Conservation (phyloP, 2,113 vertebrate species). For the Arizona elegans region DNA sequence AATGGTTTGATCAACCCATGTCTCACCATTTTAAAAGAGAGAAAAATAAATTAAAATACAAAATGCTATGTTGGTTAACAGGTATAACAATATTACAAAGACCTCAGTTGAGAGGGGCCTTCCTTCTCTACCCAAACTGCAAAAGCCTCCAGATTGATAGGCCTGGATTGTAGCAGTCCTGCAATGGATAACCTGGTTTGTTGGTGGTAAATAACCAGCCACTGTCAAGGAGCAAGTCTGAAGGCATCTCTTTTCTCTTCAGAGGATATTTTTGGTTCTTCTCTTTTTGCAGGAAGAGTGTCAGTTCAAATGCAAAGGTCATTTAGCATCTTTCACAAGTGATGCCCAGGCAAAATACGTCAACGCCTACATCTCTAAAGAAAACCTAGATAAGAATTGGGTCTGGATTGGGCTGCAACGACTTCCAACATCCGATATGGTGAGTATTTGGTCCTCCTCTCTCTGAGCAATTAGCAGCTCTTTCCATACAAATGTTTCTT, state of each 20-base stretch:
- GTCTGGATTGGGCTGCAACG: background rate
- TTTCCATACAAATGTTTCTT: background rate
- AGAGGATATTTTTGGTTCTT: background rate
- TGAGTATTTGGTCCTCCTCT: background rate
- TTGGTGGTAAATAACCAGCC: background rate
- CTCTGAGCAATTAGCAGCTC: background rate
- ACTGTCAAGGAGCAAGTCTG: too few species aligned
- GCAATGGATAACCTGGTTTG: background rate
- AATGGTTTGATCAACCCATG: too few species aligned
- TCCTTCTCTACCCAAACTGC: background rate
- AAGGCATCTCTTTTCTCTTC: background rate
- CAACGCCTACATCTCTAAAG: accelerated
- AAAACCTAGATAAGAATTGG: accelerated
- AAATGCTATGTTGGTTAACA: too few species aligned
- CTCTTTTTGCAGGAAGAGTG: background rate
- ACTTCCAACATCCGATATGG: accelerated
- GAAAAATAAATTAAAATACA: too few species aligned
- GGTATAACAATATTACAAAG: too few species aligned
- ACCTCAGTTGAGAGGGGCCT: background rate
- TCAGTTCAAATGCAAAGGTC: background rate
- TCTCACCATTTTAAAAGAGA: too few species aligned
- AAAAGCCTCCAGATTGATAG: background rate
- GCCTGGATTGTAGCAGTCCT: background rate
- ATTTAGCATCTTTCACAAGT: background rate
- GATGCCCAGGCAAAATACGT: background rate